These are phyloP conservation scores for Procavia capensis DNA, from an alignment of 2,113 vertebrate genomes.

Conservation along the genomic window DNA sequence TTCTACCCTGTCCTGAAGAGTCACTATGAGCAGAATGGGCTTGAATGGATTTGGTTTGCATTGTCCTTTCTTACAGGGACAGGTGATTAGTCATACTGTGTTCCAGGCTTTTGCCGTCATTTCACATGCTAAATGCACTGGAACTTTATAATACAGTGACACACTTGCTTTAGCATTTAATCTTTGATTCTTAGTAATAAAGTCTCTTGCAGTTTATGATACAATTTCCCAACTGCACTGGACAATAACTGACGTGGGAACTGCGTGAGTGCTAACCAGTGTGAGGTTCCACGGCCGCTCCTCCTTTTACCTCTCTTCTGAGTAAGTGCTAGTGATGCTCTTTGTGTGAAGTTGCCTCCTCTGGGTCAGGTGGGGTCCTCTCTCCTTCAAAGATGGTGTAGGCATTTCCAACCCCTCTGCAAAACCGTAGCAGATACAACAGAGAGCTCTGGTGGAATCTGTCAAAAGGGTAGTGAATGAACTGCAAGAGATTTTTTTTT, in stretches of 20 bases:
- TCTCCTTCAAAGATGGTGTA: neutral
- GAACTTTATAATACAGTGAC: neutral
- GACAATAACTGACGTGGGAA: too few relatives aligned
- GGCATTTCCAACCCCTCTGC: neutral
- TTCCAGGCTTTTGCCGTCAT: neutral
- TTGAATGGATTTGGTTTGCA: neutral
- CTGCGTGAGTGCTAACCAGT: neutral
- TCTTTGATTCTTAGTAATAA: neutral
- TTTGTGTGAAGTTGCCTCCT: neutral
- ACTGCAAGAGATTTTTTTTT: neutral
- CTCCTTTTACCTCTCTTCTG: neutral
- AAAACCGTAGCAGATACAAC: fast-evolving
- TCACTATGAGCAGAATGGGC: neutral
- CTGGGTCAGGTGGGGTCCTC: neutral
- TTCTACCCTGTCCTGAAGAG: neutral
- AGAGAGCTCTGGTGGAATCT: neutral
- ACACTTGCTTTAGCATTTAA: neutral
- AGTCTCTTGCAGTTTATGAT: neutral
- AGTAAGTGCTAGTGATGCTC: neutral
- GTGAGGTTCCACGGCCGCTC: neutral
- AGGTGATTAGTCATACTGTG: neutral
- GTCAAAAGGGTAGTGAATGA: neutral
- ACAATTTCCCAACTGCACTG: neutral
- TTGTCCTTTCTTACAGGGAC: neutral
- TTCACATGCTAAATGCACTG: neutral